Base-by-base conservation (phyloP, 1,140 invertebrate species). In the Batillaria attramentaria region DNA sequence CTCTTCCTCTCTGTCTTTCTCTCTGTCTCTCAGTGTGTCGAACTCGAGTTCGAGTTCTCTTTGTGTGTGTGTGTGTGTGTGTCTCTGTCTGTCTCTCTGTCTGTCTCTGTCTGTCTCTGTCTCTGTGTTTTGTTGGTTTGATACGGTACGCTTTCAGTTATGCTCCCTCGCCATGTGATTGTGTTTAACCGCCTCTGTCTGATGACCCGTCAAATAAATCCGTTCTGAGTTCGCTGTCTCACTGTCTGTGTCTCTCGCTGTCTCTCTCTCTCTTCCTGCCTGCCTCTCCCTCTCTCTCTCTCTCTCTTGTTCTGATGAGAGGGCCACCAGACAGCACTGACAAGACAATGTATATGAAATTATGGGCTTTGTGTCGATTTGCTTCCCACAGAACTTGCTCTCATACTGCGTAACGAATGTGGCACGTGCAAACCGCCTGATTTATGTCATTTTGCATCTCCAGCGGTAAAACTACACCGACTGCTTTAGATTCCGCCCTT, bases 201-300 rank as follows among this genome's bases (percentile, higher is more conserved):
- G 24, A 24, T 24, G 28, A 8, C n/a, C 39, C 37, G 28, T 50
- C 72, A 20, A 37, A 20, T 33, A 24, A 28, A 43, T 42, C n/a
- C 42, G 18, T 33, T 73, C 43, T 50, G 18, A 13, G 10, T 43
- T 24, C 28, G 13, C n/a, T 42, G 8, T 42, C 18, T 73, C 31
- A 24, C 31, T 73, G n/a, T 50, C 31, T 50, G 16, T 73, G 4
- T 73, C 41, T 50, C 42, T 73, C 72, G 5, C 16, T 42, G 24
- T 43, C 72, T 43, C 42, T 50, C 42, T 73, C 72, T 73, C 41
- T 50, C 42, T 73, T 10, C 46, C 41, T 50, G 16, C 46, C 72
- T 73, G 3, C 28, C 41, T 43, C 72, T 73, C 42, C 33, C 42
- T 73, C 72, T 73, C 42, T 50, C 42, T 73, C 72, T 73, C 16